Evolutionary conservation across 37 sponge, comb jelly and placozoan genomes (phyloP).

Genomic region (Ephydatia muelleri): DNA sequence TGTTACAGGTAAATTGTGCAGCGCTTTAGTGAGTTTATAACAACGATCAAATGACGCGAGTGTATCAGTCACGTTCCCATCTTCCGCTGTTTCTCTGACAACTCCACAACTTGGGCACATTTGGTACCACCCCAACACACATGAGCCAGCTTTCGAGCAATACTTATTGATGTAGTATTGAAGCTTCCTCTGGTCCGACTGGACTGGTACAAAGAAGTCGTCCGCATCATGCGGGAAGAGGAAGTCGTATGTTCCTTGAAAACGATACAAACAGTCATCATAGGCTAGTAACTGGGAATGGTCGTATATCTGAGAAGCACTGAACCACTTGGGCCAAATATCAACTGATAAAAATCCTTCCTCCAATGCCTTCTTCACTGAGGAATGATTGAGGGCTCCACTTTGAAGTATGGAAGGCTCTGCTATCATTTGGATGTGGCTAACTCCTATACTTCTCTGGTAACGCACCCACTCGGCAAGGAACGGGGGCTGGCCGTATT

Average conservation of each 20-base stretch:
- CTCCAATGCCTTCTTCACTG: conserved; percentile 11
- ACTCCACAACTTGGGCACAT: too few relatives aligned
- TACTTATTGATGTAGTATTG: conserved; percentile 38
- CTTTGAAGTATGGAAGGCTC: conserved; percentile 2
- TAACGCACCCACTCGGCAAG: conserved; percentile 22
- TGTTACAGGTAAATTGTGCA: too few relatives aligned
- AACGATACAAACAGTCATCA: conserved; percentile 30
- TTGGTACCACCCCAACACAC: conserved; percentile 24
- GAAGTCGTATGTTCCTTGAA: conserved; percentile 27
- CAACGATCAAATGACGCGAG: too few relatives aligned
- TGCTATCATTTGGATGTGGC: conserved; percentile 21
- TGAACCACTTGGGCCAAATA: not conserved
- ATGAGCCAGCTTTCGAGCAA: conserved; percentile 26
- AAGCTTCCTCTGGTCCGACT: not conserved
- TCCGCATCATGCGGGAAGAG: conserved; percentile 21
- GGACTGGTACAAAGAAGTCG: conserved; percentile 18
- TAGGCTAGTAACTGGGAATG: conserved; percentile 32
- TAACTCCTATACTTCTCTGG: conserved; percentile 22
- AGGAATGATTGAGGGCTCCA: not conserved
- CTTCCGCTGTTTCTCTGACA: too few relatives aligned
- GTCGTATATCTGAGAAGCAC: conserved; percentile 7
- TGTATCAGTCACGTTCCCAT: too few relatives aligned
- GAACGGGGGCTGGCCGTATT: conserved; percentile 7
- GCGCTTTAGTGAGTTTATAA: too few relatives aligned
- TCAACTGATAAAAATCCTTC: conserved; percentile 24